phyloP scores from a whole-genome alignment of 2,797 vertebrate genomes.

The Furcifer pardalis region DNA sequence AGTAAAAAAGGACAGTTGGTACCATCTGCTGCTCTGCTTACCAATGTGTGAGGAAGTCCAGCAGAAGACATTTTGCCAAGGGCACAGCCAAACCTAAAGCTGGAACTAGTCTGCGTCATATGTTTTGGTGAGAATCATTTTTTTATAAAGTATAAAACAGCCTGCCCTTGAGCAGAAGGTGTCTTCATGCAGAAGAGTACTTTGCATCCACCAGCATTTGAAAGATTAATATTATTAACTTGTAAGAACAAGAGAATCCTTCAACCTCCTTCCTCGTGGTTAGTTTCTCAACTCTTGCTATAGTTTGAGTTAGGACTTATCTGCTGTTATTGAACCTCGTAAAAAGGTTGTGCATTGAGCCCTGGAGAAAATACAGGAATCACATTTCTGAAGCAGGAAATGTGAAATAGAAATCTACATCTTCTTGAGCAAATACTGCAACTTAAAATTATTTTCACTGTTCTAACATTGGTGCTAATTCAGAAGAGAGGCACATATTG shows the following conservation, averaged over 20 bases:
- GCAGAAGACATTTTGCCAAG: not conserved
- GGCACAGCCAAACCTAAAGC: not conserved
- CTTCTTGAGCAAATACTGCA: slow-evolving; percentile 37
- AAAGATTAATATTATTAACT: not conserved
- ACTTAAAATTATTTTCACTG: slow-evolving; percentile 45
- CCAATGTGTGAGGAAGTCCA: not conserved
- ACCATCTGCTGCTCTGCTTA: not conserved
- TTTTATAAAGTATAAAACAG: slow-evolving; percentile 10
- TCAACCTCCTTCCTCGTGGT: not conserved
- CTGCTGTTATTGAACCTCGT: not conserved
- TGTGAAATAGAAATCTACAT: slow-evolving; percentile 51
- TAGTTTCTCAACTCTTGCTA: not conserved
- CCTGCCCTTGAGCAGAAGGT: not conserved
- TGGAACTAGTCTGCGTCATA: not conserved
- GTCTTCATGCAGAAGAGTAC: not conserved
- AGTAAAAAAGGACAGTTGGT: not conserved
- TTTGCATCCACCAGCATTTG: not conserved
- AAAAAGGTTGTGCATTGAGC: not conserved
- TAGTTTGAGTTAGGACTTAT: not conserved
- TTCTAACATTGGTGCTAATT: slow-evolving; percentile 28
- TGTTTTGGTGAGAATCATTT: not conserved
- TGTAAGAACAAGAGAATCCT: not conserved
- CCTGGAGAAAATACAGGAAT: slow-evolving; percentile 6
- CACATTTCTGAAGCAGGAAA: slow-evolving; percentile 14
- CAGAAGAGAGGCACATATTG: not conserved